Conservation (phyloP, 2,888 invertebrate species). For the Pseudoips prasinana region DNA sequence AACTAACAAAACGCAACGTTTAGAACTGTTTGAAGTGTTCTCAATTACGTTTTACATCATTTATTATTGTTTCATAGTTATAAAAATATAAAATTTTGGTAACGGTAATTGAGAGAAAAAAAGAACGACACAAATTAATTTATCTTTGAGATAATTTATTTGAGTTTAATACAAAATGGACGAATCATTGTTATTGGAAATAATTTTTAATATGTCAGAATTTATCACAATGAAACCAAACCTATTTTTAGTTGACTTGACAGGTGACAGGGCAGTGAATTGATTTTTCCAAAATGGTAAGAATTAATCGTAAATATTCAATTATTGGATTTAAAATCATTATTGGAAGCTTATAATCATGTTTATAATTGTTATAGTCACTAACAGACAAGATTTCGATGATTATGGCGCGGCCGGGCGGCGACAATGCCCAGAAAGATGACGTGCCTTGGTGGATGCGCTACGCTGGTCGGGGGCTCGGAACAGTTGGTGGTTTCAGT, state of each 20-base stretch:
- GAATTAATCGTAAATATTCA: slow-evolving; percentile 44
- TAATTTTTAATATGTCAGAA: too few relatives aligned
- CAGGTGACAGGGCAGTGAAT: slow-evolving; percentile 69
- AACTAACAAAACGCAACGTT: too few relatives aligned
- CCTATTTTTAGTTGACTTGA: slow-evolving; percentile 38
- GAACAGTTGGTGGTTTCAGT: slow-evolving; percentile 93
- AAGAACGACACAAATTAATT: too few relatives aligned
- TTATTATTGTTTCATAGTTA: too few relatives aligned
- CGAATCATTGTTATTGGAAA: too few relatives aligned
- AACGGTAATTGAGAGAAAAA: too few relatives aligned
- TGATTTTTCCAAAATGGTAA: slow-evolving; percentile 79
- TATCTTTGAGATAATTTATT: too few relatives aligned
- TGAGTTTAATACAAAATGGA: too few relatives aligned
- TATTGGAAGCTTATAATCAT: slow-evolving; percentile 27
- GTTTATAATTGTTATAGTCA: slow-evolving; percentile 79
- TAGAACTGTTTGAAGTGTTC: too few relatives aligned
- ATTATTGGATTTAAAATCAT: slow-evolving; percentile 18
- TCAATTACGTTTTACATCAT: too few relatives aligned
- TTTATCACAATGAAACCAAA: too few relatives aligned
- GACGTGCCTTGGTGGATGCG: slow-evolving; percentile 95
- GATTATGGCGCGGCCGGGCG: slow-evolving; percentile 91
- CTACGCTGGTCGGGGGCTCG: slow-evolving; percentile 91
- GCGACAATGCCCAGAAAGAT: slow-evolving; percentile 89
- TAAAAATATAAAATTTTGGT: too few relatives aligned
- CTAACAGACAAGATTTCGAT: slow-evolving; percentile 90